Evolutionary conservation across 2,113 vertebrate species (phyloP), one percentile per base, ranked within the genome.

Genomic region (Himantopus leucocephalus): DNA sequence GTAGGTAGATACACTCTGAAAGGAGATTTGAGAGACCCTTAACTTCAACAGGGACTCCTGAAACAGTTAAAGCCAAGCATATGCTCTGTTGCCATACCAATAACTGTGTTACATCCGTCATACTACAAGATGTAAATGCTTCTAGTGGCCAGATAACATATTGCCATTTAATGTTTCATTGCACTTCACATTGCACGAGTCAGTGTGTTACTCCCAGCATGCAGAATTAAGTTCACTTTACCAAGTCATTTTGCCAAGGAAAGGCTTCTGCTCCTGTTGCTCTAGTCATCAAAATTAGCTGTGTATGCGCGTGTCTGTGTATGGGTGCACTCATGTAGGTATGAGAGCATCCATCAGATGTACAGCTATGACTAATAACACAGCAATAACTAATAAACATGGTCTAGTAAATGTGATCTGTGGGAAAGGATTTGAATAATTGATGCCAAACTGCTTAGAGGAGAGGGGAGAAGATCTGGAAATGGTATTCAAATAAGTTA

Each of bases 161-260:
- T 55, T 92, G 37, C 13, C 18, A 34, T 60, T 86, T 68, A 68
- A 79, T 72, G 48, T 90, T 85, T 80, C 74, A 66, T 20, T 85
- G 47, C 47, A 50, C 41, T 88, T 90, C 39, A 48, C 34, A 23
- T 52, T 41, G 39, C 14, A 53, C 75, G 85, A 56, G 6, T 76
- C 56, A 68, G 60, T 73, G 53, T 82, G 53, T 76, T 79, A 56
- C 82, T 95, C 58, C 16, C 39, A 64, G 41, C 53, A 56, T 66
- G 35, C 14, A 56, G 85, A 93, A 93, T 90, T 82, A 92, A 64
- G 39, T 56, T 75, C 45, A 52, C 14, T 88, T 85, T 70, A 79
- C 39, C 5, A 3, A 85, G 88, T 48, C 16, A 56, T 73, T 88
- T 93, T 70, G 39, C 62, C 53, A 48, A 56, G 18, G 39, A 83